Evolutionary conservation across 2,888 invertebrate genomes (phyloP).

Genomic region (Cheilosia impressa): DNA sequence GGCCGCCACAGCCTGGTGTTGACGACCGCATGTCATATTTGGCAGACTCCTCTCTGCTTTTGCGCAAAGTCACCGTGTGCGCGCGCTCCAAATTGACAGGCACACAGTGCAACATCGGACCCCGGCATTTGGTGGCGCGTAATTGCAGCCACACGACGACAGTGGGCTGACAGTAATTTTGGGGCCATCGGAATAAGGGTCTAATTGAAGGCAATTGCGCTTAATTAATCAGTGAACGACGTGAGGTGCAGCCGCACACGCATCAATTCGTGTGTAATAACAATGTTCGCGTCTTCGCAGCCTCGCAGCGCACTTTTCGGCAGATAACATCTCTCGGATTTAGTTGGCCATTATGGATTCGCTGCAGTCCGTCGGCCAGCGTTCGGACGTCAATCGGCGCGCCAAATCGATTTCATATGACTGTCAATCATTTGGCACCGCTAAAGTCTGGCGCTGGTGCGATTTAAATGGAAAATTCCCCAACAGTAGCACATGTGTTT

Average conservation of each 20-base stretch:
- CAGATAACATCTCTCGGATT: conserved; percentile 14
- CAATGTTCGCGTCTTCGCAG: conserved; percentile 53
- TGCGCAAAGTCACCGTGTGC: conserved; percentile 10
- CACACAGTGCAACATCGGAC: too few species aligned
- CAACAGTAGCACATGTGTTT: conserved; percentile 69
- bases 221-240: conserved; percentile 74
- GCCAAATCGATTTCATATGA: conserved; percentile 61
- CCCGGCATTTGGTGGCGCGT: conserved; percentile 6
- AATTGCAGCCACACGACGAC: conserved; percentile 73
- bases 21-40: conserved; percentile 70
- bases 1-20: conserved; percentile 62
- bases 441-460: background rate
- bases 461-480: conserved; percentile 63
- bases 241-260: conserved; percentile 73
- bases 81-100: conserved; percentile 26
- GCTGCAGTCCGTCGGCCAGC: conserved; percentile 63
- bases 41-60: conserved; percentile 42
- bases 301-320: conserved; percentile 24
- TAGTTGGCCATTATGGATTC: conserved; percentile 29
- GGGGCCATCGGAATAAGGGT: conserved; percentile 68
- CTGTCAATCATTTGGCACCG: conserved; percentile 64
- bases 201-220: conserved; percentile 75
- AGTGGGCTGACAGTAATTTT: conserved; percentile 70
- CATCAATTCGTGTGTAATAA: conserved; percentile 67
- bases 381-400: conserved; percentile 49